phyloP scores from a whole-genome alignment of 2,888 invertebrate species.

The Panopea generosa region DNA sequence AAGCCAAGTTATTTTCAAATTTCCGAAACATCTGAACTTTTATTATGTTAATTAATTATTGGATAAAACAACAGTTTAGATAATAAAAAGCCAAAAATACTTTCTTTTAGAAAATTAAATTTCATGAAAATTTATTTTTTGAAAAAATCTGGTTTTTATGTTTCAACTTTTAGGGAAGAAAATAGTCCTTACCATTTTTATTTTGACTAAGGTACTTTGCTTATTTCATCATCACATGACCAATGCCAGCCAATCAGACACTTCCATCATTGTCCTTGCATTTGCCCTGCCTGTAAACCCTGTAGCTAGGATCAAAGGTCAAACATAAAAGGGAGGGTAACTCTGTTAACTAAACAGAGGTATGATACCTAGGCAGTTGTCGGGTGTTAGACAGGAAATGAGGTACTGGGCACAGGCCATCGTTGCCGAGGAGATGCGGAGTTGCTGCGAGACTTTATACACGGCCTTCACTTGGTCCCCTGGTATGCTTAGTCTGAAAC shows the following conservation, averaged over 20 bases:
- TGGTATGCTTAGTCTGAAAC: constrained; percentile 86
- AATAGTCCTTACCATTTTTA: constrained; percentile 25
- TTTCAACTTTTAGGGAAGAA: too few species aligned
- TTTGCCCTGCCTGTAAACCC: constrained; percentile 52
- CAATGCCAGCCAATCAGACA: constrained; percentile 37
- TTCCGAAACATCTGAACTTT: too few species aligned
- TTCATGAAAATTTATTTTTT: too few species aligned
- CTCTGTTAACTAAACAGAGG: constrained; percentile 47
- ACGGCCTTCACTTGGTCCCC: constrained; percentile 90
- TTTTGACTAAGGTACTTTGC: constrained; percentile 21
- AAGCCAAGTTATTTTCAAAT: too few species aligned
- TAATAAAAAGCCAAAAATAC: too few species aligned
- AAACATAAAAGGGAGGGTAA: constrained; percentile 60
- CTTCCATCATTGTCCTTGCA: constrained; percentile 1
- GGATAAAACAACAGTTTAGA: too few species aligned
- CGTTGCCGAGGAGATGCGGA: constrained; percentile 91
- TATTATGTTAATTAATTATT: too few species aligned
- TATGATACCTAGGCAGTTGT: constrained; percentile 86
- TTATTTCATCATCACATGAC: constrained; percentile 23
- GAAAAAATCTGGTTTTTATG: too few species aligned
- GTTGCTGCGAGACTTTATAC: constrained; percentile 92
- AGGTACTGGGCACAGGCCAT: constrained; percentile 90
- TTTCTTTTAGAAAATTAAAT: too few species aligned
- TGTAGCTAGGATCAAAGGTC: constrained; percentile 58
- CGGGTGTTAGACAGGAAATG: constrained; percentile 88